phyloP scores from a whole-genome alignment of 1,140 invertebrate species.

The Neuroterus valhalla region DNA sequence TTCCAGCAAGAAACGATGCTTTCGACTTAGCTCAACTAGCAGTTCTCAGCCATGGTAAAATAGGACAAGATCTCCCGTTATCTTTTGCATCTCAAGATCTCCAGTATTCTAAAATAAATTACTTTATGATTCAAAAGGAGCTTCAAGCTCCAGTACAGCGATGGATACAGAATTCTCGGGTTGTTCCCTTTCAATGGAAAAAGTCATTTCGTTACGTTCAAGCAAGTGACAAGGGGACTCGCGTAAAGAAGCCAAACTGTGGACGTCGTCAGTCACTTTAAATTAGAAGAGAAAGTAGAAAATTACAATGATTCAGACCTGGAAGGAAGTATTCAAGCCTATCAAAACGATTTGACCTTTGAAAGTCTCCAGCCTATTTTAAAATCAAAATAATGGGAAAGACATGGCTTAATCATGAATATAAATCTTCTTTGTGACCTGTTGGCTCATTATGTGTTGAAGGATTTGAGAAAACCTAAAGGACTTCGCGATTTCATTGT shows the following conservation, averaged over 20 bases:
- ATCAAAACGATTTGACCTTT: not conserved
- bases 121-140: too few relatives aligned
- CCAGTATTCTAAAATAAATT: too few relatives aligned
- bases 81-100: too few relatives aligned
- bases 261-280: conserved; percentile 46
- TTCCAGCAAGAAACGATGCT: too few relatives aligned
- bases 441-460: not conserved
- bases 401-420: not conserved
- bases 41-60: too few relatives aligned
- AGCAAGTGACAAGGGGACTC: conserved; percentile 49
- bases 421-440: conserved; percentile 31
- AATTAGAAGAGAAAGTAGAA: conserved; percentile 35
- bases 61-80: too few relatives aligned
- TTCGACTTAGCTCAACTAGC: too few relatives aligned
- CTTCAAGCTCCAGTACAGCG: not conserved
- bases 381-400: not conserved
- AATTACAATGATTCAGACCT: conserved; percentile 68
- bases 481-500: conserved; percentile 31
- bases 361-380: not conserved
- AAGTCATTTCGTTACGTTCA: conserved; percentile 52
- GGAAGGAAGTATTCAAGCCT: not conserved
- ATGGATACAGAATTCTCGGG: conserved; percentile 44
- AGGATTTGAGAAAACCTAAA: conserved; percentile 32
- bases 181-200: conserved; percentile 46
- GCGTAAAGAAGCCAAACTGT: conserved; percentile 54